These are phyloP conservation scores for Apantesis nais DNA, from an alignment of 2,888 invertebrate species.

Conservation along the genomic window DNA sequence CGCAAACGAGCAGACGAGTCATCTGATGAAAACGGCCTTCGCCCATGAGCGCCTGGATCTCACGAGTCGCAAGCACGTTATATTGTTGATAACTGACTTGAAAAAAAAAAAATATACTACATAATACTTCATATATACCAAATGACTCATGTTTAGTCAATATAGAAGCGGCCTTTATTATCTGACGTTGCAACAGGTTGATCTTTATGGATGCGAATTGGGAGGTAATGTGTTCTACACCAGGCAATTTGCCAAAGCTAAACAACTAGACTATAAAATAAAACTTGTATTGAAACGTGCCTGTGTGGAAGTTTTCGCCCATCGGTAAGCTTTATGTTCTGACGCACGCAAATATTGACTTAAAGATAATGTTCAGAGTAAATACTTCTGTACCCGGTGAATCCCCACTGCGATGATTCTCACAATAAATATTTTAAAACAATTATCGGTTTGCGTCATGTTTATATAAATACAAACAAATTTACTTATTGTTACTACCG, in stretches of 20 bases:
- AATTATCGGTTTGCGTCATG: neutral
- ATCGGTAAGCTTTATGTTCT: conserved; percentile 46
- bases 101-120: no score
- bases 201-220: conserved; percentile 37
- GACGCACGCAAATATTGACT: conserved; percentile 49
- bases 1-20: no score
- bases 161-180: conserved; percentile 19
- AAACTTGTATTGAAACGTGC: conserved; percentile 53
- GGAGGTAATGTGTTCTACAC: conserved; percentile 33
- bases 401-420: neutral
- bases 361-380: conserved; percentile 28
- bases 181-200: conserved; percentile 34
- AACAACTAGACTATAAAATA: conserved; percentile 57
- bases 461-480: neutral
- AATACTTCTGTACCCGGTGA: conserved; percentile 6
- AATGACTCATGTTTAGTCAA: conserved; percentile 22
- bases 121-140: conserved; percentile 18
- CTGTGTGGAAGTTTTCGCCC: conserved; percentile 59
- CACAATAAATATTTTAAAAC: neutral
- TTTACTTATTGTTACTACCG: no score
- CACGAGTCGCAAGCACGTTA: no score
- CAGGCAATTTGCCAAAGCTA: conserved; percentile 64
- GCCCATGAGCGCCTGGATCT: no score
- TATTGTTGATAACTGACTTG: no score
- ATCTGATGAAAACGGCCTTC: no score